Percentiles rank a stretch among this genome's conserved stretches.
Evolutionary conservation across 1,140 invertebrate species (phyloP).

Genomic region (Camponotus pennsylvanicus): DNA sequence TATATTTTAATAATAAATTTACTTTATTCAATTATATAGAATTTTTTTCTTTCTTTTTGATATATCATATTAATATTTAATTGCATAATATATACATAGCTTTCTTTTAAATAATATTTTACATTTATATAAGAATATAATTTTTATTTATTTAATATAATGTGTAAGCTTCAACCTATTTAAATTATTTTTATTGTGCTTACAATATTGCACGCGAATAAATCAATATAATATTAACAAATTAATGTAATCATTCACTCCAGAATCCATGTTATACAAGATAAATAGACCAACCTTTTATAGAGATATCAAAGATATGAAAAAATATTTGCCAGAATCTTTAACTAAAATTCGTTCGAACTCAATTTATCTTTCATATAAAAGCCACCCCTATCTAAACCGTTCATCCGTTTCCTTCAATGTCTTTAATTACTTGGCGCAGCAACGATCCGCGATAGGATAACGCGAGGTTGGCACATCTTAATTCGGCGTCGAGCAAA

Average conservation of each 20-base stretch:
- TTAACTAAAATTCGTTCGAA: no score
- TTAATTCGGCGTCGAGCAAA: slow-evolving; percentile 21
- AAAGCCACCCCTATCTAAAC: no score
- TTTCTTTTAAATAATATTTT: slow-evolving; percentile 1
- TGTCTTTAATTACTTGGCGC: slow-evolving; percentile 9
- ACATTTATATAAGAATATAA: not conserved
- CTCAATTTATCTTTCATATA: not conserved
- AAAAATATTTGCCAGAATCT: no score
- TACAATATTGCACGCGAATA: no score
- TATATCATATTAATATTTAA: slow-evolving; percentile 17
- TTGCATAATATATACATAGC: not conserved
- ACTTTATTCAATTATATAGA: not conserved
- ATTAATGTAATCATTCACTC: not conserved
- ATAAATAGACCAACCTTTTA: no score
- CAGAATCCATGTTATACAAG: not conserved
- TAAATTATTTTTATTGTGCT: not conserved
- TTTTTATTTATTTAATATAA: not conserved
- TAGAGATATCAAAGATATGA: no score
- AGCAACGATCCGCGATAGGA: not conserved
- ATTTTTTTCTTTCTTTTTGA: not conserved
- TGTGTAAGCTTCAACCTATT: not conserved
- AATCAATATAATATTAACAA: not conserved
- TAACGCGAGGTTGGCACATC: not conserved
- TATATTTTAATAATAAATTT: slow-evolving; percentile 29
- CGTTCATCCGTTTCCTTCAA: not conserved